A percentile compares a stretch with the other conserved stretches of the same genome.
Conservation (phyloP, 2,888 invertebrate species). For the Metellina segmentata region DNA sequence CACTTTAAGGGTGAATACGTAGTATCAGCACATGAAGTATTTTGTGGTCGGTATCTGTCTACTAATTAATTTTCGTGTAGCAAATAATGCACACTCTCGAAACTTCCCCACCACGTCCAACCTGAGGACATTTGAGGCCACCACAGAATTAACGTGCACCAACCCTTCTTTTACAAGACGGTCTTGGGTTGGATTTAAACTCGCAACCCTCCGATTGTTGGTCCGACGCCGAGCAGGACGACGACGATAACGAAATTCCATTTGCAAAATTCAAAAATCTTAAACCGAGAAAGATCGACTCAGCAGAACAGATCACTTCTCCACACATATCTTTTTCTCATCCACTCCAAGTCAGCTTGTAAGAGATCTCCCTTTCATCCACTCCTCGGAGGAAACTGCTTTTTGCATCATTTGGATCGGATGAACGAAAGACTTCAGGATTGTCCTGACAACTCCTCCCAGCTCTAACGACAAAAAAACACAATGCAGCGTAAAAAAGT, state of each 20-base stretch:
- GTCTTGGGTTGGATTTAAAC: too few species aligned
- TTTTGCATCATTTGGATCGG: constrained; percentile 40
- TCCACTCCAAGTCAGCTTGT: background rate
- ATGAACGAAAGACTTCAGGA: constrained; percentile 12
- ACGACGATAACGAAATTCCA: background rate
- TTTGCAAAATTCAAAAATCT: background rate
- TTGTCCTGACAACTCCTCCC: constrained; percentile 28
- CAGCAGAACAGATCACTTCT: background rate
- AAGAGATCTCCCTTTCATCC: background rate
- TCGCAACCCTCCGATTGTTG: too few species aligned
- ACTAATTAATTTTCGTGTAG: too few species aligned
- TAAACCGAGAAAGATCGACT: background rate
- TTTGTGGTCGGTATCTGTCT: too few species aligned
- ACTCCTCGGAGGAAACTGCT: background rate
- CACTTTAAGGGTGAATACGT: too few species aligned
- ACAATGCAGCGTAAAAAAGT: constrained; percentile 13
- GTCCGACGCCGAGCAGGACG: too few species aligned
- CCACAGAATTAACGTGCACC: too few species aligned
- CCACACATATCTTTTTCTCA: background rate
- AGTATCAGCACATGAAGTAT: too few species aligned
- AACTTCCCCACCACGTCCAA: too few species aligned
- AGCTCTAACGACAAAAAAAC: constrained; percentile 23
- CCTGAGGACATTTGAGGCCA: too few species aligned
- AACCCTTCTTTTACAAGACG: too few species aligned
- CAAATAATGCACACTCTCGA: too few species aligned